Percentiles rank a stretch among this genome's conserved stretches.
Conservation (phyloP, 1,140 invertebrate species). For the Glossosoma conforme region DNA sequence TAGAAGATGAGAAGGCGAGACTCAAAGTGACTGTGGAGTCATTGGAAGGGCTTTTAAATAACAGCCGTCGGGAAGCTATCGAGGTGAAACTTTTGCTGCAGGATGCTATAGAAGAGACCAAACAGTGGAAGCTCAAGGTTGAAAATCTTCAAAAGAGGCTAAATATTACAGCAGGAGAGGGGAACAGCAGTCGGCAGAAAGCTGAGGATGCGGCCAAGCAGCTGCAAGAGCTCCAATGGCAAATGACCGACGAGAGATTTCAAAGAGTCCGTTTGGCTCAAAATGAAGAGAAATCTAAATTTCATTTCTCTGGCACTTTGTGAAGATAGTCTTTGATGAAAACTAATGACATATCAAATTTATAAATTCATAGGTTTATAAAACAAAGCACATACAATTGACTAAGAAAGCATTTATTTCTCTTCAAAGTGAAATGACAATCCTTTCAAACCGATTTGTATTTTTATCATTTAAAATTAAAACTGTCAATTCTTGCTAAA, state of each 20-base stretch:
- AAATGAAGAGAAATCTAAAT: conserved; percentile 1
- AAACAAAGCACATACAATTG: too few relatives aligned
- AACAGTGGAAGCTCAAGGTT: conserved; percentile 40
- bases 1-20: conserved; percentile 38
- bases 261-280: conserved; percentile 12
- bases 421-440: too few relatives aligned
- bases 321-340: too few relatives aligned
- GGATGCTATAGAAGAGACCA: conserved; percentile 46
- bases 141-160: conserved; percentile 31
- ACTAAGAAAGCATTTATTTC: too few relatives aligned
- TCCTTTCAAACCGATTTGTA: too few relatives aligned
- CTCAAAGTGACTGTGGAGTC: conserved; percentile 39
- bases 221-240: conserved; percentile 26
- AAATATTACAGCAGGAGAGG: conserved; percentile 16
- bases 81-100: conserved; percentile 47
- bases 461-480: too few relatives aligned
- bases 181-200: conserved; percentile 21
- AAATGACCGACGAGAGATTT: conserved; percentile 28
- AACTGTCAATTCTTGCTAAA: too few relatives aligned
- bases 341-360: too few relatives aligned
- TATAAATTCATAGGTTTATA: too few relatives aligned
- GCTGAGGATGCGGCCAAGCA: conserved; percentile 24
- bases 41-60: conserved; percentile 42
- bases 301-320: conserved; percentile 7
- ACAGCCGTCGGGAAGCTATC: conserved; percentile 45